Evolutionary conservation across 2,888 invertebrate genomes (phyloP).

Genomic region (Eretmocerus hayati): DNA sequence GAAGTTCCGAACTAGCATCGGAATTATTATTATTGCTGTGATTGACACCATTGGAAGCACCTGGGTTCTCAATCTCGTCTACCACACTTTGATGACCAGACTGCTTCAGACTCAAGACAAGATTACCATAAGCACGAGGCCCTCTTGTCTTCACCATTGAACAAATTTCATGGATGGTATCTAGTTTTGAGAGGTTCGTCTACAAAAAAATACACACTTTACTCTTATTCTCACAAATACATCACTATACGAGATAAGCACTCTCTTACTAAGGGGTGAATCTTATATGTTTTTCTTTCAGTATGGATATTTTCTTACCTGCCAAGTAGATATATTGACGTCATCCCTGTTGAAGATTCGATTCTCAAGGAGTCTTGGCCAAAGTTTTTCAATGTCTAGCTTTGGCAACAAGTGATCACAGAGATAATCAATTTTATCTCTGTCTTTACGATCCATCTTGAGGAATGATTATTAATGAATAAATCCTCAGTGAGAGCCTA

Average conservation of each 20-base stretch:
- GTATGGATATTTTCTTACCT: too few relatives aligned
- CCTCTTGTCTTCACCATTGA: conserved; percentile 38
- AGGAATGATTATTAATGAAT: too few relatives aligned
- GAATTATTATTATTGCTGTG: conserved; percentile 13
- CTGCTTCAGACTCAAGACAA: conserved; percentile 32
- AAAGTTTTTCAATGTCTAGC: conserved; percentile 29
- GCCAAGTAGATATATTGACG: conserved; percentile 36
- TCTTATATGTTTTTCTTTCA: too few relatives aligned
- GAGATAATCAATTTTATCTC: conserved; percentile 29
- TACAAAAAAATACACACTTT: too few relatives aligned
- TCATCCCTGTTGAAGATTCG: conserved; percentile 36
- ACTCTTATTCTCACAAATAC: too few relatives aligned
- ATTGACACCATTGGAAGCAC: conserved; percentile 4
- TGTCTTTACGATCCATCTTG: conserved; percentile 34
- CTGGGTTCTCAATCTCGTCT: conserved; percentile 15
- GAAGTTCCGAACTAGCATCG: not conserved
- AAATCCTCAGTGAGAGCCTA: too few relatives aligned
- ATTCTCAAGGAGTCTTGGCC: conserved; percentile 37
- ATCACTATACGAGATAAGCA: too few relatives aligned
- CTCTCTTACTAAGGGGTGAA: too few relatives aligned
- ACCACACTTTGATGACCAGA: conserved; percentile 31
- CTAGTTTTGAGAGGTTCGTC: conserved; percentile 24
- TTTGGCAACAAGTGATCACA: conserved; percentile 27
- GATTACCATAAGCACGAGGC: conserved; percentile 36
- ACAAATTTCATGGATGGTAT: conserved; percentile 31